Evolutionary conservation across 2,113 vertebrate species (phyloP), one percentile per base, ranked within the genome.

Genomic region (Scortum barcoo): DNA sequence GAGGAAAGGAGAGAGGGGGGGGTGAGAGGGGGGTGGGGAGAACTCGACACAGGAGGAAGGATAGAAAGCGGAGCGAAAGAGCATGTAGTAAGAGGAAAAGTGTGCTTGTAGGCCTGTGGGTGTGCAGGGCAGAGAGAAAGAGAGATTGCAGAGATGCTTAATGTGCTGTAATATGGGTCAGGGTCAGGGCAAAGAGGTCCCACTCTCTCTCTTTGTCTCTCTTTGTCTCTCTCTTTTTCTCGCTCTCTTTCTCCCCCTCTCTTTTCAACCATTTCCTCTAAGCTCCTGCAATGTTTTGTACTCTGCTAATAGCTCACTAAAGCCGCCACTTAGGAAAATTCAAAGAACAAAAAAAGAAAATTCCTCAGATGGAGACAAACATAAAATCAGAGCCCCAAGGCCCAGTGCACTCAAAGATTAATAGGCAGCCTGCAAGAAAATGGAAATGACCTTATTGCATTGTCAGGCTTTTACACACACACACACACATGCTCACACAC

Each of bases 131-230:
- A 63, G 56, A 71, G 63, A 74, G 61, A 76, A 0, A 54, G 84
- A 72, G 68, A 44, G 60, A 88, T 24, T 58, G 72, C 50, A 57
- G 81, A 81, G 8, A 88, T 89, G 85, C 77, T 80, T 88, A 83
- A 89, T 88, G 85, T 86, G 84, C 60, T 85, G 70, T 62, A 72
- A 90, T 91, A 74, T 88, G 89, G 89, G 90, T 92, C 85, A 86
- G 72, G 76, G 83, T 54, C 72, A 91, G 76, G 83, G 58, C 72
- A 91, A 72, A 69, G 28, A 69, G 8, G 50, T 76, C 68, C 51
- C 57, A 20, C 61, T 70, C 54, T 72, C 62, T 73, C 65, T 56
- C 61, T 50, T n/a, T n/a, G n/a, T n/a, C n/a, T n/a, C n/a, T n/a
- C n/a, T n/a, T n/a, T n/a, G n/a, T n/a, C n/a, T n/a, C n/a, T n/a